These are phyloP conservation scores for Hexactinellida sp. DNA, from an alignment of 37 sponge, comb jelly and placozoan genomes.

Conservation along the genomic window DNA sequence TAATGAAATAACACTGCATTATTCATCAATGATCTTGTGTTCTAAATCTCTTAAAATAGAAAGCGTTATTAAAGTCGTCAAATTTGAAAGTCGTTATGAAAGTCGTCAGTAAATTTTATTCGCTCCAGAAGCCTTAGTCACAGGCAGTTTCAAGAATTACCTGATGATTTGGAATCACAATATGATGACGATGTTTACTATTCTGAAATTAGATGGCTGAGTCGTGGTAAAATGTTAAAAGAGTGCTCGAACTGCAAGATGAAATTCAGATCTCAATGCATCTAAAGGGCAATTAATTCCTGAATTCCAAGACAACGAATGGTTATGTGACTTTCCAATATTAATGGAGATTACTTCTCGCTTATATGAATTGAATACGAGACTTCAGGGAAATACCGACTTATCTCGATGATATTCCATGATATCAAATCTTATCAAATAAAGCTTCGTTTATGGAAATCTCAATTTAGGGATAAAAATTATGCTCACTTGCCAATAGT, in stretches of 20 bases:
- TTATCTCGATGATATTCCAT: neutral
- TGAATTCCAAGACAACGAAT: neutral
- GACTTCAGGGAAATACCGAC: neutral
- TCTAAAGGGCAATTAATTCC: neutral
- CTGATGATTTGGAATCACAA: neutral
- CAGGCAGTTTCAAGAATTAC: neutral
- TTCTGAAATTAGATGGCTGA: neutral
- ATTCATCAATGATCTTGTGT: neutral
- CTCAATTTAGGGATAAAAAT: neutral
- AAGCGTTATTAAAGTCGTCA: neutral
- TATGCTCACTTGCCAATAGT: neutral
- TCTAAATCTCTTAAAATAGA: neutral
- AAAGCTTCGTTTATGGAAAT: neutral
- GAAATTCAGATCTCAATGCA: neutral
- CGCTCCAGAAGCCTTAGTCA: neutral
- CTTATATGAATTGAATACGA: neutral
- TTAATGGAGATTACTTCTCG: neutral
- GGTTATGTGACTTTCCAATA: neutral
- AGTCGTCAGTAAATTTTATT: neutral
- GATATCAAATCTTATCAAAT: neutral
- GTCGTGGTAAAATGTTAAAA: slow-evolving; percentile 1
- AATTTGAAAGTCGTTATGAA: too few relatives aligned
- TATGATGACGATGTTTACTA: neutral
- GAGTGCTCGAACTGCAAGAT: neutral
- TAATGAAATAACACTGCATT: neutral